phyloP scores from a whole-genome alignment of 2,113 vertebrate species.

The Nibea albiflora region DNA sequence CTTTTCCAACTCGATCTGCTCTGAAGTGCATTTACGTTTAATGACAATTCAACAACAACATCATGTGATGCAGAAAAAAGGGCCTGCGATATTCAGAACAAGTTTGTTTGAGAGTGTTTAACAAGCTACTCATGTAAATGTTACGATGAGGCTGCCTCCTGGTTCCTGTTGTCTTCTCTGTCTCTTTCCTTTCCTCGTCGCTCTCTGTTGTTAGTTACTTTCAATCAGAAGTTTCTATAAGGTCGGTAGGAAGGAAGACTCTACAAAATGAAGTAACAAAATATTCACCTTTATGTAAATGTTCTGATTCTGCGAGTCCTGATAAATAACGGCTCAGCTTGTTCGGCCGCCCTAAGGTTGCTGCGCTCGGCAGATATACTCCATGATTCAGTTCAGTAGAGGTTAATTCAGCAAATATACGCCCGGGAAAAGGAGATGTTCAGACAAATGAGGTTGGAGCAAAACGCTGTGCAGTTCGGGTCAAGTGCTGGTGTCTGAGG shows the following conservation, averaged over 20 bases:
- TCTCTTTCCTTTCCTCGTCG: no score
- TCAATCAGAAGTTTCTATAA: not conserved
- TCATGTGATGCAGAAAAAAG: not conserved
- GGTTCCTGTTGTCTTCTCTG: no score
- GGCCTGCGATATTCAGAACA: no score
- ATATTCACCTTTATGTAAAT: not conserved
- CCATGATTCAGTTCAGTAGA: conserved; percentile 41
- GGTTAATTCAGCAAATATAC: conserved; percentile 40
- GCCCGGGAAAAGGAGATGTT: not conserved
- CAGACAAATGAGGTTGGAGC: conserved; percentile 3
- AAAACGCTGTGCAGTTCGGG: not conserved
- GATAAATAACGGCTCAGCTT: not conserved
- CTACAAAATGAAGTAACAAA: not conserved
- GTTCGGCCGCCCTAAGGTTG: conserved; percentile 1
- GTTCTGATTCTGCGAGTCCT: not conserved
- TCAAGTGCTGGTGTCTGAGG: conserved; percentile 17
- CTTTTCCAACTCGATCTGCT: not conserved
- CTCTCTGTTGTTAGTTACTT: no score
- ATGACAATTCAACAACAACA: not conserved
- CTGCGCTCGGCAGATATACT: conserved; percentile 17
- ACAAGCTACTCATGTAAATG: no score
- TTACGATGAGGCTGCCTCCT: no score
- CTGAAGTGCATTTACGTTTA: not conserved
- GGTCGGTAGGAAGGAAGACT: not conserved
- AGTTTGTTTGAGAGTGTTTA: no score